Percentiles rank a stretch among this genome's conserved stretches.
These are phyloP conservation scores for Dreissena rostriformis DNA, from an alignment of 1,140 invertebrate genomes.

Conservation along the genomic window DNA sequence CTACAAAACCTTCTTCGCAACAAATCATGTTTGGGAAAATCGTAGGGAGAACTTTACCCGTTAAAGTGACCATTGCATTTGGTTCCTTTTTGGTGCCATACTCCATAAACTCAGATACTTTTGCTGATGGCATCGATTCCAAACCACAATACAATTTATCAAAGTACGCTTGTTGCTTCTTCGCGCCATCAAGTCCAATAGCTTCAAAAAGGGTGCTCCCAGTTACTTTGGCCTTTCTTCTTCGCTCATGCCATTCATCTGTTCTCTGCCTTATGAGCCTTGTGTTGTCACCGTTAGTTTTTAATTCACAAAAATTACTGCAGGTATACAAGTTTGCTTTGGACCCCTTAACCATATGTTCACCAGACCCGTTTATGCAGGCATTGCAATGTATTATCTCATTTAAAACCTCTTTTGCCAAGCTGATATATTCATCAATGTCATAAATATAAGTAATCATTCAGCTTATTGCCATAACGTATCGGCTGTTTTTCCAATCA, in stretches of 20 bases:
- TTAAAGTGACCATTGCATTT: slow-evolving; percentile 48
- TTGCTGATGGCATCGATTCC: background rate
- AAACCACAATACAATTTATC: slow-evolving; percentile 52
- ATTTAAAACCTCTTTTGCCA: background rate
- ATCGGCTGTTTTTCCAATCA: background rate
- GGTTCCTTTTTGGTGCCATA: slow-evolving; percentile 45
- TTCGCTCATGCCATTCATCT: slow-evolving; percentile 42
- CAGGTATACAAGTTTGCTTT: no score
- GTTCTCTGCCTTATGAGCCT: slow-evolving; percentile 31
- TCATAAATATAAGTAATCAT: background rate
- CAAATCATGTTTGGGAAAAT: slow-evolving; percentile 14
- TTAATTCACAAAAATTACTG: background rate
- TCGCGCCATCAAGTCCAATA: slow-evolving; percentile 39
- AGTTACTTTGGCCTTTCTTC: slow-evolving; percentile 47
- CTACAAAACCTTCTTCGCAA: slow-evolving; percentile 47
- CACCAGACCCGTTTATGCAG: background rate
- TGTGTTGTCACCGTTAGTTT: background rate
- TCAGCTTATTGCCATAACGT: background rate
- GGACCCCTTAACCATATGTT: no score
- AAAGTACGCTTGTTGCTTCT: slow-evolving; percentile 38
- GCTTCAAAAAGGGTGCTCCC: slow-evolving; percentile 52
- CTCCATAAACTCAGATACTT: slow-evolving; percentile 10
- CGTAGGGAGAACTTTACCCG: slow-evolving; percentile 34
- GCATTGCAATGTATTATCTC: background rate
- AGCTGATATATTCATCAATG: background rate